Evolutionary conservation across 2,113 vertebrate genomes (phyloP).

Genomic region (Ceyx melanurus): DNA sequence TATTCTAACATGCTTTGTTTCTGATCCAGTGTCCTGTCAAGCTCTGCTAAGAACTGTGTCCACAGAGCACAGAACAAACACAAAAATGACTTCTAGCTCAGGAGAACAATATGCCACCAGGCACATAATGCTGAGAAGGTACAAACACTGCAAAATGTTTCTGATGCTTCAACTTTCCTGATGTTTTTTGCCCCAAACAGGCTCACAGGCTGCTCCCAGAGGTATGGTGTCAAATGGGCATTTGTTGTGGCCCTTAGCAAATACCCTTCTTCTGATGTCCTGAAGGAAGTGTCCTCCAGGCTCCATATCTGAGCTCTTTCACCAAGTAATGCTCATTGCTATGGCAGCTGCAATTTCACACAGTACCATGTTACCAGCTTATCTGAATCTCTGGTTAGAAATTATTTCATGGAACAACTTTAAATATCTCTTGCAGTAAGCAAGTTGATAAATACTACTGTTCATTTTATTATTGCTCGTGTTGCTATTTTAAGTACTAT

Average conservation of each 20-base stretch:
- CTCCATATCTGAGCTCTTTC: neutral
- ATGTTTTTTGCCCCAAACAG: neutral
- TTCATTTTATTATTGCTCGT: neutral
- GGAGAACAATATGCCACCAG: neutral
- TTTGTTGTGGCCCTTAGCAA: neutral
- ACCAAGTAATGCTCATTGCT: neutral
- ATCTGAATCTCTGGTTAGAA: neutral
- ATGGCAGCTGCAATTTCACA: neutral
- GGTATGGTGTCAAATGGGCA: neutral
- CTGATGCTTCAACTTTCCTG: neutral
- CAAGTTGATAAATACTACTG: neutral
- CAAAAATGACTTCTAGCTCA: neutral
- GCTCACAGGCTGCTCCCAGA: neutral
- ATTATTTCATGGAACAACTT: neutral
- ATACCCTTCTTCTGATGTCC: neutral
- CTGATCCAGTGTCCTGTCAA: neutral
- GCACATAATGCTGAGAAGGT: accelerated
- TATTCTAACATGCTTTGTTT: neutral
- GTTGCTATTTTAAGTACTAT: neutral
- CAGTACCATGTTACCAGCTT: accelerated
- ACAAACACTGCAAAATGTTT: accelerated
- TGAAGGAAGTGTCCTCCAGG: neutral
- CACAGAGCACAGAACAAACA: neutral
- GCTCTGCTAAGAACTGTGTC: neutral
- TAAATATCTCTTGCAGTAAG: neutral